These are phyloP conservation scores for Gambusia affinis DNA, from an alignment of 2,113 vertebrate species.

Conservation along the genomic window DNA sequence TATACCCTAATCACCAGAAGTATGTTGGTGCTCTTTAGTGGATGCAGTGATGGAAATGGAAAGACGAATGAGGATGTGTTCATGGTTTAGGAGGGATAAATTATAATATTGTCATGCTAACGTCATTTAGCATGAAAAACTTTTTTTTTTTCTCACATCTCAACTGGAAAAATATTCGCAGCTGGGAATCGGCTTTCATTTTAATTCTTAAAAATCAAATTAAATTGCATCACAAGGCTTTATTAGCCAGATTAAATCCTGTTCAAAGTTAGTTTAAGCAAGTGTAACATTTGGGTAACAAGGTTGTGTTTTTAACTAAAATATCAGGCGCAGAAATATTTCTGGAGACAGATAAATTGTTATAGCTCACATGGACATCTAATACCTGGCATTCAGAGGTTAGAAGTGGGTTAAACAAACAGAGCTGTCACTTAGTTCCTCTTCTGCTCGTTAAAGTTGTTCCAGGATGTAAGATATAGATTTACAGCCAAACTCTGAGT, in stretches of 20 bases:
- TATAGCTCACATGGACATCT: too few relatives aligned
- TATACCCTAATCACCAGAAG: conserved; percentile 26
- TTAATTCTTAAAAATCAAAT: not conserved
- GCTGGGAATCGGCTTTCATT: not conserved
- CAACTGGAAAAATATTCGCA: not conserved
- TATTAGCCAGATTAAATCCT: not conserved
- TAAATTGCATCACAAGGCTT: too few relatives aligned
- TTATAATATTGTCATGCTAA: not conserved
- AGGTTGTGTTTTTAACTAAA: too few relatives aligned
- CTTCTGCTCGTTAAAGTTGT: not conserved
- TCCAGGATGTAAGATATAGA: too few relatives aligned
- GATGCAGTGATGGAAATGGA: conserved; percentile 21
- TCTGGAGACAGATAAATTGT: not conserved
- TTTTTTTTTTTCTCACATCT: not conserved
- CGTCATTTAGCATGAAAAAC: not conserved
- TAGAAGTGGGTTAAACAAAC: not conserved
- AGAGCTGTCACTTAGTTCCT: not conserved
- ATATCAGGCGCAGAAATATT: not conserved
- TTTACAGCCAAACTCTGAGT: too few relatives aligned
- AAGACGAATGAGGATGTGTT: conserved; percentile 18
- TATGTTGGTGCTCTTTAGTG: conserved; percentile 14
- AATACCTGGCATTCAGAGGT: not conserved
- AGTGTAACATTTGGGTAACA: too few relatives aligned
- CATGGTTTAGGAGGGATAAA: conserved; percentile 8
- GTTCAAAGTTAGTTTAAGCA: not conserved